Evolutionary conservation across 2,888 invertebrate species (phyloP).

Genomic region (Cryptocephalus primarius): DNA sequence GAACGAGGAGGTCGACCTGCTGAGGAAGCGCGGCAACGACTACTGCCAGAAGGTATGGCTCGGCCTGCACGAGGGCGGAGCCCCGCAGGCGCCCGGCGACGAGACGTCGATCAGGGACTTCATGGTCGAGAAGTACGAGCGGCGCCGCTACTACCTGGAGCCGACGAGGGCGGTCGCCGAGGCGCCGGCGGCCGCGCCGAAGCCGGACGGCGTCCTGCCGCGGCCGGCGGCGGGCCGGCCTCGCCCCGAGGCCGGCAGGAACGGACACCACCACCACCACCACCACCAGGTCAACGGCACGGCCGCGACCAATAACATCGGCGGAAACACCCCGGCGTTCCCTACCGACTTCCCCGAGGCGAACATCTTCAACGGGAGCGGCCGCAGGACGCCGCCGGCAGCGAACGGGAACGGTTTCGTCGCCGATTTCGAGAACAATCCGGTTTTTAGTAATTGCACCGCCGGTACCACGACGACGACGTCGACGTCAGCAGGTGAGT

Average conservation of each 20-base stretch:
- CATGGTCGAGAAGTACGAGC: conserved; percentile 92
- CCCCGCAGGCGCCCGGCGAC: conserved; percentile 62
- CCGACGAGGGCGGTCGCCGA: conserved; percentile 5
- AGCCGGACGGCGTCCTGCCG: neutral
- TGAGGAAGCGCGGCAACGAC: conserved; percentile 86
- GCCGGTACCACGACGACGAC: conserved; percentile 4
- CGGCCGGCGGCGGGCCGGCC: conserved; percentile 15
- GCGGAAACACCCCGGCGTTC: conserved; percentile 33
- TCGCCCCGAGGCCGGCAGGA: conserved; percentile 21
- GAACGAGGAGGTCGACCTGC: conserved; percentile 85
- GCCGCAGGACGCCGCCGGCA: conserved; percentile 10
- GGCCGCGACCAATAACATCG: neutral
- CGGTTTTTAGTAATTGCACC: conserved; percentile 45
- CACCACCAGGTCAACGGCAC: conserved; percentile 3
- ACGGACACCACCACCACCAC: conserved; percentile 7
- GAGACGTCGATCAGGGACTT: conserved; percentile 87
- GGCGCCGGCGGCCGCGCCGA: conserved; percentile 7
- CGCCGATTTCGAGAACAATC: conserved; percentile 65
- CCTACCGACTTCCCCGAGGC: conserved; percentile 63
- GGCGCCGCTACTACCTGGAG: conserved; percentile 55
- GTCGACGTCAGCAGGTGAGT: conserved; percentile 9
- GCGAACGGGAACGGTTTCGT: conserved; percentile 41
- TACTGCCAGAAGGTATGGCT: conserved; percentile 88
- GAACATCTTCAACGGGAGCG: conserved; percentile 44
- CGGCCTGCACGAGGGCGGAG: conserved; percentile 68